Evolutionary conservation across 2,888 invertebrate genomes (phyloP).

Genomic region (Nephrotoma flavescens): DNA sequence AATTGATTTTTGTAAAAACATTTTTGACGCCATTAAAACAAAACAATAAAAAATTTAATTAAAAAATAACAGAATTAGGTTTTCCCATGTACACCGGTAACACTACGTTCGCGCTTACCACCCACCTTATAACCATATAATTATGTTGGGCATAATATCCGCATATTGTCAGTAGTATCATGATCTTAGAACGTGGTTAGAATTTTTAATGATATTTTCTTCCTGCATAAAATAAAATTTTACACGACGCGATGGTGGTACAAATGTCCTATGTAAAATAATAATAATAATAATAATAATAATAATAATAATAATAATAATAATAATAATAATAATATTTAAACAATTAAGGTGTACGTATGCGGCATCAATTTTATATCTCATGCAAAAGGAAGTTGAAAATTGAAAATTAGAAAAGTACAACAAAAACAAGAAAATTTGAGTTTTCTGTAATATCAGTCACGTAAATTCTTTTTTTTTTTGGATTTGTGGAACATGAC

Average conservation of each 20-base stretch:
- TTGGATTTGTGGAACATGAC: not conserved
- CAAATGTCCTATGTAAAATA: not conserved
- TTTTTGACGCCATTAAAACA: not conserved
- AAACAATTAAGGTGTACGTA: not conserved
- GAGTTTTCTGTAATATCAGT: not conserved
- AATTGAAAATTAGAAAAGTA: not conserved
- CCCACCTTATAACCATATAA: not conserved
- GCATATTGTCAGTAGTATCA: not conserved
- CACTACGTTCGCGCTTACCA: not conserved
- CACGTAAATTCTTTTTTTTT: not conserved
- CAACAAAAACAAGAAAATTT: not conserved
- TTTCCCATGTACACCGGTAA: not conserved
- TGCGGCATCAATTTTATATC: not conserved
- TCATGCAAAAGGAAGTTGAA: not conserved
- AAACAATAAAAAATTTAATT: not conserved
- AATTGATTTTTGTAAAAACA: not conserved
- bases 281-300: not conserved
- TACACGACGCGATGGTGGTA: not conserved
- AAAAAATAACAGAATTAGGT: not conserved
- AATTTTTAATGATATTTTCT: not conserved
- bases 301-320: not conserved
- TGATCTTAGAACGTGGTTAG: not conserved
- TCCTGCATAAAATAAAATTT: not conserved
- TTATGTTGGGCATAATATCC: not conserved
- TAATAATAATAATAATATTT: not conserved